phyloP scores from a whole-genome alignment of 2,113 vertebrate species.

The Caretta caretta region DNA sequence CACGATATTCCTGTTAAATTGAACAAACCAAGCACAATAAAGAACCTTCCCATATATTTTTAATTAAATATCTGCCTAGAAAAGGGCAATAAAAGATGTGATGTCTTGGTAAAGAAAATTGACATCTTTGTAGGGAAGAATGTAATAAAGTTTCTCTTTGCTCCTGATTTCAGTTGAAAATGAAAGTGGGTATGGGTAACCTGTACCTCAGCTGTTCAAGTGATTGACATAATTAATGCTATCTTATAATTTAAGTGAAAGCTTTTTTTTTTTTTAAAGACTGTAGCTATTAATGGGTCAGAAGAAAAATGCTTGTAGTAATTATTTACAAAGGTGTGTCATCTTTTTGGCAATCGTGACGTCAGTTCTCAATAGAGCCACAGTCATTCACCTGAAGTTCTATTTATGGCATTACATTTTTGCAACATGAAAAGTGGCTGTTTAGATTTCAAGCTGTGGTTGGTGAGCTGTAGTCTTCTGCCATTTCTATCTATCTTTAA shows the following conservation, averaged over 20 bases:
- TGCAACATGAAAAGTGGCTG: background rate
- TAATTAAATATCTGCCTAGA: background rate
- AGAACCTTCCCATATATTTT: background rate
- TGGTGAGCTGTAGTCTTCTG: background rate
- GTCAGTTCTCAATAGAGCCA: accelerated
- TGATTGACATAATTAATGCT: background rate
- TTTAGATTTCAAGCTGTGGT: background rate
- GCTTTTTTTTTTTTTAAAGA: no score
- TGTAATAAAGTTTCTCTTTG: accelerated
- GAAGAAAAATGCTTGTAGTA: background rate
- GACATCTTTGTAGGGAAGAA: background rate
- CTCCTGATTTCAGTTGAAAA: background rate
- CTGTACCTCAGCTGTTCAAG: accelerated
- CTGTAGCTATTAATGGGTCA: accelerated
- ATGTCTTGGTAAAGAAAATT: background rate
- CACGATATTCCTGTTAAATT: background rate
- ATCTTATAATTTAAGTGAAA: accelerated
- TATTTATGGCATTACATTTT: background rate
- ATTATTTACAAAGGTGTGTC: accelerated
- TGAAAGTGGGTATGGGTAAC: accelerated
- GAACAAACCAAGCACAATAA: background rate
- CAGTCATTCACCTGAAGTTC: background rate
- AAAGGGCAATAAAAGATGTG: background rate
- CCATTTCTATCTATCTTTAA: background rate
- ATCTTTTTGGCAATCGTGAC: accelerated